phyloP scores from a whole-genome alignment of 1,140 invertebrate genomes.

The Oncopeltus fasciatus region DNA sequence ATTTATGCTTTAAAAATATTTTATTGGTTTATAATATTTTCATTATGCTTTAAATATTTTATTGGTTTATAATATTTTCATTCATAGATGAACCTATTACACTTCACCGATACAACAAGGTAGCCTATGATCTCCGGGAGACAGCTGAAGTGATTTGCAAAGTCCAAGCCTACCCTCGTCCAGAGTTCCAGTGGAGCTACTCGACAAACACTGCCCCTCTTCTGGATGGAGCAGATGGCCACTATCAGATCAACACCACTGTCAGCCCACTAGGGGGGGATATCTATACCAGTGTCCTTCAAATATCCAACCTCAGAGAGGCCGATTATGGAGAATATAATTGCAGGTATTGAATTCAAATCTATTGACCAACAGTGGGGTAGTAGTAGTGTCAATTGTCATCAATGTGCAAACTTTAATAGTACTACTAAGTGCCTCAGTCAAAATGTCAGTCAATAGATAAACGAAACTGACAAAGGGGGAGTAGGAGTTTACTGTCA shows the following conservation, averaged over 20 bases:
- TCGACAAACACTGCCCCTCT: slow-evolving; percentile 53
- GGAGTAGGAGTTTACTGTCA: too few relatives aligned
- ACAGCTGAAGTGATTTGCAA: slow-evolving; percentile 72
- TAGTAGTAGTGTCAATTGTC: too few relatives aligned
- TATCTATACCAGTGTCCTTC: slow-evolving; percentile 61
- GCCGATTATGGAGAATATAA: slow-evolving; percentile 81
- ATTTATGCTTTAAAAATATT: background rate
- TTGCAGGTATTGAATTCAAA: too few relatives aligned
- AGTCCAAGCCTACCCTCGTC: slow-evolving; percentile 80
- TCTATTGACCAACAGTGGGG: too few relatives aligned
- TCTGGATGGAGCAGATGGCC: slow-evolving; percentile 59
- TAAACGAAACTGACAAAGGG: too few relatives aligned
- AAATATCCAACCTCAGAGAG: slow-evolving; percentile 57
- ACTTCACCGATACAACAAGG: slow-evolving; percentile 71
- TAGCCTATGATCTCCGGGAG: slow-evolving; percentile 71
- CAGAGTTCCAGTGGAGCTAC: slow-evolving; percentile 82
- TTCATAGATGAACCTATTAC: slow-evolving; percentile 66
- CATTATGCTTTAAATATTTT: background rate
- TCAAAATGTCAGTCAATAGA: too few relatives aligned
- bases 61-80: slow-evolving; percentile 16
- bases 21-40: background rate
- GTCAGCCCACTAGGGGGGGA: slow-evolving; percentile 59
- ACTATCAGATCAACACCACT: slow-evolving; percentile 69
- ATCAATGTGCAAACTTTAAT: too few relatives aligned
- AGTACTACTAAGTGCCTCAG: too few relatives aligned